phyloP scores from a whole-genome alignment of 2,113 vertebrate genomes.

The Pimephales promelas region DNA sequence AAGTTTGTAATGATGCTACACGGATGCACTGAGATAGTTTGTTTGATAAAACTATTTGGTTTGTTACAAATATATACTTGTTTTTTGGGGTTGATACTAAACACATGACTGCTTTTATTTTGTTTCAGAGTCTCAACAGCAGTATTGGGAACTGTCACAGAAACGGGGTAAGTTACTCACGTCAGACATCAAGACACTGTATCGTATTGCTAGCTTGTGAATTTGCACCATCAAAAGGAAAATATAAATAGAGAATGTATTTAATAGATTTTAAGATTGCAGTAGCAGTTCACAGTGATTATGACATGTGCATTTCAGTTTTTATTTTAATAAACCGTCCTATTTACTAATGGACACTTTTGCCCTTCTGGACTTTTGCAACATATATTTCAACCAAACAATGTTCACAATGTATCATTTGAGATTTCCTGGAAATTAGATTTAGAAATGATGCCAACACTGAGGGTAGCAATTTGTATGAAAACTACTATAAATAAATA shows the following conservation, averaged over 20 bases:
- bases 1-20: background rate
- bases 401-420: too few relatives aligned
- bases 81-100: background rate
- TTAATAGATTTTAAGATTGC: background rate
- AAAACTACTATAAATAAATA: background rate
- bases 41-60: background rate
- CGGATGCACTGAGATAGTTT: background rate
- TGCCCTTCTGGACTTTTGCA: too few relatives aligned
- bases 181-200: background rate
- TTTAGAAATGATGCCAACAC: background rate
- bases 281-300: background rate
- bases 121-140: conserved; percentile 74
- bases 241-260: background rate
- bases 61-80: background rate
- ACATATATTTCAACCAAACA: too few relatives aligned
- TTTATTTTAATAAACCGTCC: background rate
- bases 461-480: background rate
- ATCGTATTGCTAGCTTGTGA: background rate
- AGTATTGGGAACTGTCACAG: conserved; percentile 73
- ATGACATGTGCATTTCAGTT: background rate
- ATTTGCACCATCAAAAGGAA: background rate
- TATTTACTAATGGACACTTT: background rate
- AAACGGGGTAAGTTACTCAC: conserved; percentile 67
- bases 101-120: background rate
- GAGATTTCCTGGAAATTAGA: too few relatives aligned